Evolutionary conservation across 2,888 invertebrate species (phyloP).

Genomic region (Tenthredo livida): DNA sequence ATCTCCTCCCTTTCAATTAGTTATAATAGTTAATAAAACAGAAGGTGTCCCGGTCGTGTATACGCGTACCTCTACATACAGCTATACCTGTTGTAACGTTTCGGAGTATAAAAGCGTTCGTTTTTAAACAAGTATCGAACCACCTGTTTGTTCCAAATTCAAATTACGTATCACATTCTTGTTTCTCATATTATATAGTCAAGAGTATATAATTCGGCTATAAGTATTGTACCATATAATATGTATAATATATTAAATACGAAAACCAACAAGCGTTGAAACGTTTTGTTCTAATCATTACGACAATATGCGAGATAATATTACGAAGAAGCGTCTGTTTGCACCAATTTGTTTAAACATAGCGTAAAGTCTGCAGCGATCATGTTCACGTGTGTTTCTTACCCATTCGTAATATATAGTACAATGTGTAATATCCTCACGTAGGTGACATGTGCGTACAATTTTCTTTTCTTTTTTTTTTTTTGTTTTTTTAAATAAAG

Average conservation of each 20-base stretch:
- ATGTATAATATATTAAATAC: neutral
- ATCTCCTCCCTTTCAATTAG: slow-evolving; percentile 15
- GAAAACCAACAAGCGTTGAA: neutral
- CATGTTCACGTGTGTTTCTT: neutral
- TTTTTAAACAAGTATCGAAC: neutral
- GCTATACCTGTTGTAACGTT: neutral
- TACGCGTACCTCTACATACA: no score
- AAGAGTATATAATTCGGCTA: neutral
- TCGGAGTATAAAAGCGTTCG: neutral
- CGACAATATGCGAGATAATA: neutral
- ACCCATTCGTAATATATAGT: neutral
- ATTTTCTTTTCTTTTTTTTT: neutral
- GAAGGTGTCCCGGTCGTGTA: neutral
- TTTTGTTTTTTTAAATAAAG: neutral
- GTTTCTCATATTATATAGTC: neutral
- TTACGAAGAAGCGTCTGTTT: neutral
- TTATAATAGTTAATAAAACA: slow-evolving; percentile 10
- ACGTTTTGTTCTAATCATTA: neutral
- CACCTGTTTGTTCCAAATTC: slow-evolving; percentile 16
- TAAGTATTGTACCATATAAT: neutral
- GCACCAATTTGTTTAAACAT: slow-evolving; percentile 12
- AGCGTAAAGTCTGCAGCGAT: slow-evolving; percentile 2
- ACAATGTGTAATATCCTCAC: slow-evolving; percentile 2
- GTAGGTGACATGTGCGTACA: neutral
- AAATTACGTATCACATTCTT: slow-evolving; percentile 11